Evolutionary conservation across 2,113 vertebrate species (phyloP).

Genomic region (Trogon melanurus): DNA sequence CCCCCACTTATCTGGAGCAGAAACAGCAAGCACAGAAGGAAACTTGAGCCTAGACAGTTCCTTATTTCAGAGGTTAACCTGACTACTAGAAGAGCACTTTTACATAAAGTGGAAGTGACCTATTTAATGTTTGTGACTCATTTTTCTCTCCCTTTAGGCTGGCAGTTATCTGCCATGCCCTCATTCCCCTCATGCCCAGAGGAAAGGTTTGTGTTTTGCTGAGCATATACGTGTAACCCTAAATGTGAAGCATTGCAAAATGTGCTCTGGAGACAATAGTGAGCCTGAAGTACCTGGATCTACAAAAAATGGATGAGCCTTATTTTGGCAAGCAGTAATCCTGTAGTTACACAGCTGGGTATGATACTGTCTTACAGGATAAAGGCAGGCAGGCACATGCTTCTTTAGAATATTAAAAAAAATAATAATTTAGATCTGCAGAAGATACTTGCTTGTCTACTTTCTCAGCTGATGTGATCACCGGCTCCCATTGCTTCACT

Average conservation of each 20-base stretch:
- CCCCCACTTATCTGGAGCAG: not conserved
- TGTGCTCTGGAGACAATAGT: not conserved
- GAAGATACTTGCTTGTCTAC: not conserved
- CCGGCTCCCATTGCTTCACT: not conserved
- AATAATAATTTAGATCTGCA: not conserved
- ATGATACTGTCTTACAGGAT: not conserved
- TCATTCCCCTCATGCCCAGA: not conserved
- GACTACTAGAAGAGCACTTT: not conserved
- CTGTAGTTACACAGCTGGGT: not conserved
- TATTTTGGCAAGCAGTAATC: not conserved
- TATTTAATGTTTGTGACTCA: conserved; percentile 30
- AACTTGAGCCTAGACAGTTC: not conserved
- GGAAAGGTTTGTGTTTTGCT: not conserved
- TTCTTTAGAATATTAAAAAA: not conserved
- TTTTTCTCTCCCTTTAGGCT: conserved; percentile 12
- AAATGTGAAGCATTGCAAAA: not conserved
- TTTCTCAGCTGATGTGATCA: conserved; percentile 5
- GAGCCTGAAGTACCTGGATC: not conserved
- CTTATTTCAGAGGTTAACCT: not conserved
- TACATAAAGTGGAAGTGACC: conserved; percentile 22
- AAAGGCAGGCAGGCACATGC: conserved; percentile 12
- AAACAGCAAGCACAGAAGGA: not conserved
- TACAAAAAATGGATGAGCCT: not conserved
- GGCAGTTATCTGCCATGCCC: not conserved
- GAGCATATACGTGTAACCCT: not conserved